phyloP scores from a whole-genome alignment of 2,888 invertebrate species.

The Cheilosia pagana region DNA sequence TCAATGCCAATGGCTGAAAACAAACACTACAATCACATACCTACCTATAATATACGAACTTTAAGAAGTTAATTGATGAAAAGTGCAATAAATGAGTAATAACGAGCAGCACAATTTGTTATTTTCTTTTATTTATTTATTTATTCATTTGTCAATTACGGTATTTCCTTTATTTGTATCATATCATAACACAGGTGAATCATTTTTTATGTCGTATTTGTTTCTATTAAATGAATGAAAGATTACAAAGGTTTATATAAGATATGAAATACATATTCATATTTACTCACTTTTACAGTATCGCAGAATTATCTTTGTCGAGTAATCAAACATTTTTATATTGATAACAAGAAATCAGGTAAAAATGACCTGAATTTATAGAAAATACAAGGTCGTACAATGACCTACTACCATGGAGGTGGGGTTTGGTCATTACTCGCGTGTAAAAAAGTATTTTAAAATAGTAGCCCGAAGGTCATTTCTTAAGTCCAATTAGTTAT shows the following conservation, averaged over 20 bases:
- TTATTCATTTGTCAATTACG: constrained; percentile 18
- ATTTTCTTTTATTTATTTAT: constrained; percentile 1
- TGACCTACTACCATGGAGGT: constrained; percentile 28
- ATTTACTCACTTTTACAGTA: constrained; percentile 1
- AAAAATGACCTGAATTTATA: constrained; percentile 25
- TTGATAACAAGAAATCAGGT: constrained; percentile 32
- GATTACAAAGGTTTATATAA: constrained; percentile 29
- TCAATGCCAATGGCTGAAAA: constrained; percentile 14
- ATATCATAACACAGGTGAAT: constrained; percentile 40
- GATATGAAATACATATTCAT: constrained; percentile 17
- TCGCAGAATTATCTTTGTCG: neutral
- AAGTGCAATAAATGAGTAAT: constrained; percentile 54
- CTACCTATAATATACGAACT: neutral
- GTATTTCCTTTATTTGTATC: constrained; percentile 7
- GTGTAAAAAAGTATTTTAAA: neutral
- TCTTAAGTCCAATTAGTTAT: neutral
- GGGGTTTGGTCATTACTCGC: neutral
- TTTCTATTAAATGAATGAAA: constrained; percentile 36
- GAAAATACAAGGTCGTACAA: constrained; percentile 53
- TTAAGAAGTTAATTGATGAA: constrained; percentile 13
- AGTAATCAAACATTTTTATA: constrained; percentile 27
- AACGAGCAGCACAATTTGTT: neutral
- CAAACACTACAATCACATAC: constrained; percentile 17
- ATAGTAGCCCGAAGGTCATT: neutral
- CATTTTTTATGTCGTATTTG: constrained; percentile 18